Evolutionary conservation across 92 coral and sea anemone species (phyloP), one percentile per base, ranked within the genome.

Genomic region (Palythoa caribaeorum): DNA sequence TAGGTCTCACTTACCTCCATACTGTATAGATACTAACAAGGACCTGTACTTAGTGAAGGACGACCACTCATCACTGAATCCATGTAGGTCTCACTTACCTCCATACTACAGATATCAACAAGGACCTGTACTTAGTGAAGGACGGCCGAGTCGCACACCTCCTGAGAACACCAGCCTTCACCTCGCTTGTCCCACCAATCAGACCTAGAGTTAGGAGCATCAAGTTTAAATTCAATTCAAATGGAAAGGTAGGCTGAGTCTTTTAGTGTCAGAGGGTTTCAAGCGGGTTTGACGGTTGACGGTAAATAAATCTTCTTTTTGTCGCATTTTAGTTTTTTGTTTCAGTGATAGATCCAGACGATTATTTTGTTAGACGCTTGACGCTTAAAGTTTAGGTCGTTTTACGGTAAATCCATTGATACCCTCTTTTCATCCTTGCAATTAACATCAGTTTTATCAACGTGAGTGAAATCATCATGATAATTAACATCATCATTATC

Each of bases 151-250:
- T 95, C 15, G 98, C 98, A 6, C 88, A 93, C 19, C 80, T 95
- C 83, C 84, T 95, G 55, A 94, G 88, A 84, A 84, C 86, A 28
- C 94, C 98, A 35, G 77, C 85, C 9, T 83, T 95, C 72, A 90
- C 93, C 35, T 59, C 84, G 6, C 92, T 95, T 37, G 90, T 95
- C 5, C 98, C 98, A 0, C 98, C 98, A 1, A 95, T 95, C 76
- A 89, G 78, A 11, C 93, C 96, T 2, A 68, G 87, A 48, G 78
- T 95, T 85, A 89, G 87, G 73, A 94, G 92, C 81, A 92, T 95
- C 72, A 92, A 76, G 57, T 95, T 95, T 77, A 90, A 91, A 71
- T 95, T 95, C 83, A 95, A 95, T 89, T 90, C 96, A 15, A 91
- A 91, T 36, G 93, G 92, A 72, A 89, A 75, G 98, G 98, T 89